phyloP scores from a whole-genome alignment of 2,888 invertebrate species.

The Cosmia pyralina region DNA sequence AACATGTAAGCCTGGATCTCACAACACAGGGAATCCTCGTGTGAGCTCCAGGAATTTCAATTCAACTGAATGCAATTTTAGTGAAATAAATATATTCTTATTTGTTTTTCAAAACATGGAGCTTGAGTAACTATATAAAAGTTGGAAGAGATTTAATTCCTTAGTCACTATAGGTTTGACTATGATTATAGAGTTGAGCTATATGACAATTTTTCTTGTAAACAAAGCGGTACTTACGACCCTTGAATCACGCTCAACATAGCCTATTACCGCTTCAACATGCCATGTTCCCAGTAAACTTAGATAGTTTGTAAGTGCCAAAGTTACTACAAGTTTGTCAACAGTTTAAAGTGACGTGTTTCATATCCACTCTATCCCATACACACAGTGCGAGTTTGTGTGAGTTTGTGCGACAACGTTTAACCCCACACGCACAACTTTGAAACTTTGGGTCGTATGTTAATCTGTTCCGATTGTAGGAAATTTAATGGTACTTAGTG shows the following conservation, averaged over 20 bases:
- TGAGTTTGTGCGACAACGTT: constrained; percentile 19
- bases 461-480: constrained; percentile 17
- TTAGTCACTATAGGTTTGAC: too few relatives aligned
- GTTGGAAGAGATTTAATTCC: too few relatives aligned
- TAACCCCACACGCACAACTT: constrained; percentile 23
- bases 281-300: constrained; percentile 23
- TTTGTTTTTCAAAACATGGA: too few relatives aligned
- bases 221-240: background rate
- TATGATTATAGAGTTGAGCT: too few relatives aligned
- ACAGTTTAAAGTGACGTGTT: constrained; percentile 33
- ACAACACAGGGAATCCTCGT: too few relatives aligned
- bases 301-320: constrained; percentile 16
- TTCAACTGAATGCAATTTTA: too few relatives aligned
- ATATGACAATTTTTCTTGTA: background rate
- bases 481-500: constrained; percentile 5
- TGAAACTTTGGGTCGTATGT: background rate
- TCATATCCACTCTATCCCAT: background rate
- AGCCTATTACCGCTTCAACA: constrained; percentile 13
- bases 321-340: constrained; percentile 38
- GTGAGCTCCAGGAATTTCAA: too few relatives aligned
- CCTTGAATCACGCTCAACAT: constrained; percentile 2
- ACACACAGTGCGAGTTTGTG: constrained; percentile 4
- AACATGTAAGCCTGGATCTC: too few relatives aligned
- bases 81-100: too few relatives aligned
- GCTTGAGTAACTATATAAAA: too few relatives aligned